These are phyloP conservation scores for Dysidea cf. avara DNA, from an alignment of 37 sponge, comb jelly and placozoan genomes.

Conservation along the genomic window DNA sequence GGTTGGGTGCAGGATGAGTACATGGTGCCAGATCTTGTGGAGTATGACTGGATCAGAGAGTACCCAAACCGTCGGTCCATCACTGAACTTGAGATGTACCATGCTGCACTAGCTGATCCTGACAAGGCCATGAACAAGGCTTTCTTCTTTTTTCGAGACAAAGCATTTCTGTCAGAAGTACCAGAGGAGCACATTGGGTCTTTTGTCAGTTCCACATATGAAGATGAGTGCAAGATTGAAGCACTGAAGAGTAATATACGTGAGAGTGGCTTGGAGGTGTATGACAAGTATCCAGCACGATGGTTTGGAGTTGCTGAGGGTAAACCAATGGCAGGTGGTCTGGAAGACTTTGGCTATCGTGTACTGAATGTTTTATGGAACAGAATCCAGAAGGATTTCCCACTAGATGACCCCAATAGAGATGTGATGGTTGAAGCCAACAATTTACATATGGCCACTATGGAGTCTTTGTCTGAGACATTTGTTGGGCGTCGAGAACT, in stretches of 20 bases:
- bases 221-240: constrained; percentile 55
- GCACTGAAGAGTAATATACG: constrained; percentile 71
- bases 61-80: constrained; percentile 76
- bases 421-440: constrained; percentile 51
- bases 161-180: constrained; percentile 30
- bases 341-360: constrained; percentile 90
- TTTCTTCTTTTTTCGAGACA: constrained; percentile 91
- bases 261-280: constrained; percentile 85
- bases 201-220: constrained; percentile 50
- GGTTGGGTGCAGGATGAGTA: constrained; percentile 87
- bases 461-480: constrained; percentile 41
- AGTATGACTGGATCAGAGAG: constrained; percentile 90
- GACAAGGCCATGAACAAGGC: constrained; percentile 61
- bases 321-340: constrained; percentile 68
- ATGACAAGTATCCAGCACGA: constrained; percentile 66
- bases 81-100: constrained; percentile 93
- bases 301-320: constrained; percentile 87
- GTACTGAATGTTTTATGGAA: constrained; percentile 90
- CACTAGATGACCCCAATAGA: constrained; percentile 47
- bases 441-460: constrained; percentile 58
- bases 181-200: constrained; percentile 20
- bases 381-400: constrained; percentile 77
- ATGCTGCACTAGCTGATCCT: constrained; percentile 68
- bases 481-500: constrained; percentile 68
- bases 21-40: constrained; percentile 53